Evolutionary conservation across 2,113 vertebrate species (phyloP).

Genomic region (human): DNA sequence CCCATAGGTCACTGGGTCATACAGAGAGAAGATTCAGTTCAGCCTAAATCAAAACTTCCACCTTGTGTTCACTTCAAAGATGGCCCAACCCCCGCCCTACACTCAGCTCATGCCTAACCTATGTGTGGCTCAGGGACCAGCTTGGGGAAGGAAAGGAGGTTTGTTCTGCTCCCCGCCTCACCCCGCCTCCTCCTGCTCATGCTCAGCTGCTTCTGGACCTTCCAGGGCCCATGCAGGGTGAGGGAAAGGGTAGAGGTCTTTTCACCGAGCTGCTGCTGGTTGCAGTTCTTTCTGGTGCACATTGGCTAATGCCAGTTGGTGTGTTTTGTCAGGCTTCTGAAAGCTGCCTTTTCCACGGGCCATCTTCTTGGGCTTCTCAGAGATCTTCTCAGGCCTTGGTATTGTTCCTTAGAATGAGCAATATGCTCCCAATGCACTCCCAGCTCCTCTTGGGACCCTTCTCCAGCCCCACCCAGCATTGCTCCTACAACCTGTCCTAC

Average conservation of each 20-base stretch:
- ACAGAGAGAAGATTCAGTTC: neutral
- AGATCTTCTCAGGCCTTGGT: neutral
- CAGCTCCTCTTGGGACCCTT: neutral
- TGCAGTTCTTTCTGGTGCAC: fast-evolving
- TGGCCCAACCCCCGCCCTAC: fast-evolving
- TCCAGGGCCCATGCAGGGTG: fast-evolving
- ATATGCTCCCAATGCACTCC: neutral
- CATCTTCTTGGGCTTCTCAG: neutral
- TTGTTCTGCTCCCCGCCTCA: neutral
- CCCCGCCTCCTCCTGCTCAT: fast-evolving
- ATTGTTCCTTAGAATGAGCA: neutral
- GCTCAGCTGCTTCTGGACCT: neutral
- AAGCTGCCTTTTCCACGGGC: neutral
- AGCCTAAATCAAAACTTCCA: no score
- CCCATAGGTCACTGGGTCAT: neutral
- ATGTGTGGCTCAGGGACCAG: neutral
- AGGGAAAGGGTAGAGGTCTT: neutral
- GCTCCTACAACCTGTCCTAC: neutral
- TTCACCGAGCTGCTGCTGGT: fast-evolving
- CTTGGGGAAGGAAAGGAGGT: fast-evolving
- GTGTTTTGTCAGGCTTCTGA: neutral
- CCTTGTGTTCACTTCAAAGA: neutral
- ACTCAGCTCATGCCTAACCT: neutral
- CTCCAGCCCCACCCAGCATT: neutral
- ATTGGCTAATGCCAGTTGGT: neutral